A percentile compares a stretch with the other conserved stretches of the same genome.
phyloP scores from a whole-genome alignment of 2,888 invertebrate species.

The Drosophila nr. medialis region DNA sequence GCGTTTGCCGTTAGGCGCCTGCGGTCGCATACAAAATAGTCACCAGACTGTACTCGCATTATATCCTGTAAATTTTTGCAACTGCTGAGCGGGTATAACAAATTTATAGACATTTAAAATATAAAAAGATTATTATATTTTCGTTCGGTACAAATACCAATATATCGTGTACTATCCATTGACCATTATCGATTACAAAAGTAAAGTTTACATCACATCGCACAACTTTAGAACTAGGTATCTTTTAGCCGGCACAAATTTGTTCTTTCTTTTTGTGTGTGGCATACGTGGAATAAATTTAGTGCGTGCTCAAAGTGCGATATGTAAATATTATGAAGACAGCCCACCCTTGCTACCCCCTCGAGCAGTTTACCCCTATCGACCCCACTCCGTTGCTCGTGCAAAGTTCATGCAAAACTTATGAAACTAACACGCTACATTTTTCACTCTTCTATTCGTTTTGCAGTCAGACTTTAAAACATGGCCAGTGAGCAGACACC shows the following conservation, averaged over 20 bases:
- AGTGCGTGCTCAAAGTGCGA: conserved; percentile 70
- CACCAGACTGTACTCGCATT: conserved; percentile 43
- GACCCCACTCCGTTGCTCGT: conserved; percentile 4
- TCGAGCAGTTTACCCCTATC: neutral
- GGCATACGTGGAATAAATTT: conserved; percentile 75
- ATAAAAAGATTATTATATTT: neutral
- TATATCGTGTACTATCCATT: neutral
- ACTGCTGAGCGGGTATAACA: neutral
- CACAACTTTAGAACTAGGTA: neutral
- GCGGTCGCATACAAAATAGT: conserved; percentile 51
- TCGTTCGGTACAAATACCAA: neutral
- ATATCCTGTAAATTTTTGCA: neutral
- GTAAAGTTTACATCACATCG: neutral
- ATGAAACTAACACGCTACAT: conserved; percentile 27
- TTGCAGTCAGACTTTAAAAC: conserved; percentile 51
- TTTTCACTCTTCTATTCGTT: conserved; percentile 24
- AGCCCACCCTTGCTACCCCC: neutral
- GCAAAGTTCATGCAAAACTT: conserved; percentile 39
- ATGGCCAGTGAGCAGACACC: conserved; percentile 76
- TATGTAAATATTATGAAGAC: conserved; percentile 51
- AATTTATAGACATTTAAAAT: neutral
- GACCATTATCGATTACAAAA: neutral
- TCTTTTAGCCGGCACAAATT: neutral
- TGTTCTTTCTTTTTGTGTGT: neutral
- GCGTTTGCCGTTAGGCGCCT: conserved; percentile 58